Conservation (phyloP, 2,888 invertebrate genomes). For the Autographa pulchrina region DNA sequence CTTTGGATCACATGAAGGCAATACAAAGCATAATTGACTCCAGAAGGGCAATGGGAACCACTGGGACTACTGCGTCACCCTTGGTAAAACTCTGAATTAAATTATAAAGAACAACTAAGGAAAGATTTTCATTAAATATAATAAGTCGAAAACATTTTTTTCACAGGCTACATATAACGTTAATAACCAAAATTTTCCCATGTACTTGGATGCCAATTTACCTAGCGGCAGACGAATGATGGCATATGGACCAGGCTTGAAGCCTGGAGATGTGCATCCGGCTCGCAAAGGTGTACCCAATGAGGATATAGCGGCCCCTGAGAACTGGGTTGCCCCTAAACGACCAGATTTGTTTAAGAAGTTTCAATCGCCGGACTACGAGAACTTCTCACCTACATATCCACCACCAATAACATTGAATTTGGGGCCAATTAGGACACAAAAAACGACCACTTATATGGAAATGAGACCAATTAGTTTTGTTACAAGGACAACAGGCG, state of each 20-base stretch:
- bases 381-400: conserved; percentile 30
- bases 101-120: neutral
- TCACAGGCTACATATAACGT: conserved; percentile 36
- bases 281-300: conserved; percentile 51
- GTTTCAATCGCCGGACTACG: conserved; percentile 6
- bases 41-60: conserved; percentile 60
- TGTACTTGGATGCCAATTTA: conserved; percentile 24
- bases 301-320: neutral
- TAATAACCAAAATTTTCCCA: conserved; percentile 16
- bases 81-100: conserved; percentile 27
- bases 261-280: conserved; percentile 18
- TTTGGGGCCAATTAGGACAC: conserved; percentile 18
- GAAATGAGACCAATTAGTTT: neutral
- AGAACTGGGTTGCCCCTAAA: conserved; percentile 44
- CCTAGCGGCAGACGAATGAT: conserved; percentile 45
- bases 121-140: neutral
- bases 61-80: conserved; percentile 41
- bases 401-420: conserved; percentile 42
- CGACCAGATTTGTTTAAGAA: neutral
- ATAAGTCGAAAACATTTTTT: neutral
- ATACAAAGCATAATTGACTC: conserved; percentile 71
- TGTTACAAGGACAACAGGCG: conserved; percentile 9
- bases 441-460: neutral
- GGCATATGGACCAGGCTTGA: neutral
- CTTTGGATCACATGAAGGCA: conserved; percentile 74